Conservation (phyloP, 2,113 vertebrate species). For the Mugil cephalus region DNA sequence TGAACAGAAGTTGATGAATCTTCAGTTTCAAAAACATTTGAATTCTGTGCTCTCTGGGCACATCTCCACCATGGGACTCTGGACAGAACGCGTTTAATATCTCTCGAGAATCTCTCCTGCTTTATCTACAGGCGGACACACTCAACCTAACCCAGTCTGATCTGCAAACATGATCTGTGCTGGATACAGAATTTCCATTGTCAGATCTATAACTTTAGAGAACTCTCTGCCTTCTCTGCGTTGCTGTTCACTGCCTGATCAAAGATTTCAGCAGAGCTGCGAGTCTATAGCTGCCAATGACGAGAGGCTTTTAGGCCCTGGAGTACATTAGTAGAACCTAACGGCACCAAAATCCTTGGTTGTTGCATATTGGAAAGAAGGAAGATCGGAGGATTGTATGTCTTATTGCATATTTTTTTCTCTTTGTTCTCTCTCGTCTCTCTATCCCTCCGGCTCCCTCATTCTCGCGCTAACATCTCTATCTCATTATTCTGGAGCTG, state of each 20-base stretch:
- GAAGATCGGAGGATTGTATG: constrained; percentile 29
- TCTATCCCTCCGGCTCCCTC: constrained; percentile 25
- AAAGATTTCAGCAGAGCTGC: constrained; percentile 38
- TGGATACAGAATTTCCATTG: not conserved
- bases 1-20: not conserved
- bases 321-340: constrained; percentile 43
- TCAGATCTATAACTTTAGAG: not conserved
- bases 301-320: constrained; percentile 32
- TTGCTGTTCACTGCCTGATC: constrained; percentile 19
- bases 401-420: constrained; percentile 23
- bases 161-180: not conserved
- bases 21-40: not conserved
- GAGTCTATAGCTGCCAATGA: constrained; percentile 34
- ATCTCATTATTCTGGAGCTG: constrained; percentile 47
- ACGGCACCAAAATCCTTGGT: constrained; percentile 33
- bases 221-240: constrained; percentile 2
- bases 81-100: not conserved
- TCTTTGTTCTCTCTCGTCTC: constrained; percentile 7
- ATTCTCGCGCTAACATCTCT: constrained; percentile 21
- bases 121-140: not conserved
- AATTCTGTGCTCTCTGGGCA: constrained; percentile 3
- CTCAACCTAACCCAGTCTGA: not conserved
- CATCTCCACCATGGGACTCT: not conserved
- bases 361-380: constrained; percentile 41
- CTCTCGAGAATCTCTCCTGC: not conserved